Conservation (phyloP, 2,888 invertebrate genomes). For the Lasioglossum oenotherae region DNA sequence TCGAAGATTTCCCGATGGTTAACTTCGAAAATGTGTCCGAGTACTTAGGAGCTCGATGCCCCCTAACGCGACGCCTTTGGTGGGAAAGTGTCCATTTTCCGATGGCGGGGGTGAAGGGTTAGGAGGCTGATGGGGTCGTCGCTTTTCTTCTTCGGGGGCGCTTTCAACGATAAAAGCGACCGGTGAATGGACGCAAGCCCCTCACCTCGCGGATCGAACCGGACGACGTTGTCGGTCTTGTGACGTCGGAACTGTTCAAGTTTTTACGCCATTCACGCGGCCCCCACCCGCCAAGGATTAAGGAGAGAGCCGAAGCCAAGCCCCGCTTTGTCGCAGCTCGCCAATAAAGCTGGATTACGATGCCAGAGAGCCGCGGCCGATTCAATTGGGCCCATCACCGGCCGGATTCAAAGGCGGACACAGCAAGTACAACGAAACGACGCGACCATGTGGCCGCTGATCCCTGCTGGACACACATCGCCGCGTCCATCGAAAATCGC, state of each 20-base stretch:
- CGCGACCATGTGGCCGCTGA: not conserved
- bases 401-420: slow-evolving; percentile 32
- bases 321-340: slow-evolving; percentile 56
- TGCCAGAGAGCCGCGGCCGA: slow-evolving; percentile 31
- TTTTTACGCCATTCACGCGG: slow-evolving; percentile 67
- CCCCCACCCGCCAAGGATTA: slow-evolving; percentile 44
- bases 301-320: slow-evolving; percentile 56
- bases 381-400: slow-evolving; percentile 52
- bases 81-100: slow-evolving; percentile 61
- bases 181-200: slow-evolving; percentile 67
- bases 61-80: slow-evolving; percentile 43
- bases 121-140: not conserved
- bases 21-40: slow-evolving; percentile 49
- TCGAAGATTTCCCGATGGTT: slow-evolving; percentile 56
- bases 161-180: slow-evolving; percentile 69
- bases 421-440: not conserved
- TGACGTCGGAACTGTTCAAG: slow-evolving; percentile 63
- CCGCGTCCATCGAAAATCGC: slow-evolving; percentile 7
- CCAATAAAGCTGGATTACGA: slow-evolving; percentile 65
- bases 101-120: slow-evolving; percentile 32
- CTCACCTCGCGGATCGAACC: slow-evolving; percentile 59
- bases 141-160: slow-evolving; percentile 61
- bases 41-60: slow-evolving; percentile 50
- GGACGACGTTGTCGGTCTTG: slow-evolving; percentile 37
- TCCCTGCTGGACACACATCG: slow-evolving; percentile 11